phyloP scores from a whole-genome alignment of 2,113 vertebrate species.

The Anarrhichthys ocellatus region DNA sequence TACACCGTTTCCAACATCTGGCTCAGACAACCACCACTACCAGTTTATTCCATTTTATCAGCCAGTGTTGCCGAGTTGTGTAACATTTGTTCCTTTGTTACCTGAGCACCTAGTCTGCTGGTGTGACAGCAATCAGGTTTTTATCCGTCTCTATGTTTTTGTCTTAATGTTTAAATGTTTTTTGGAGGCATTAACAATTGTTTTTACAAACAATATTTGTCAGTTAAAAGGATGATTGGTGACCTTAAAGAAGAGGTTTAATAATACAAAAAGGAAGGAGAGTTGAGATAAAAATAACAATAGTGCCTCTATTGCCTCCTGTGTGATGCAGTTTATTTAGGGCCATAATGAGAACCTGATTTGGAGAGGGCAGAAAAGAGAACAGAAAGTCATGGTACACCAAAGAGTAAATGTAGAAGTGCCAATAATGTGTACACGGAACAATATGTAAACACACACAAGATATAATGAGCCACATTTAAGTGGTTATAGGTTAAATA shows the following conservation, averaged over 20 bases:
- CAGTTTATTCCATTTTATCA: background rate
- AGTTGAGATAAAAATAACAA: background rate
- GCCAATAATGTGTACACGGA: background rate
- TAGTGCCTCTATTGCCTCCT: background rate
- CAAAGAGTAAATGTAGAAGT: background rate
- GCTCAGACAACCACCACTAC: background rate
- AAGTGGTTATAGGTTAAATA: background rate
- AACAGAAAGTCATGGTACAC: background rate
- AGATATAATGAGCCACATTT: background rate
- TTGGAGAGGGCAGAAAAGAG: background rate
- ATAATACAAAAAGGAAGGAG: background rate
- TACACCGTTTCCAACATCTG: background rate
- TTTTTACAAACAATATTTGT: background rate
- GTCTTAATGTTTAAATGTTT: background rate
- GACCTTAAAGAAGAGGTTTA: background rate
- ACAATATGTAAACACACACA: background rate
- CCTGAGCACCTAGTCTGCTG: background rate
- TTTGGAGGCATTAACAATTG: background rate
- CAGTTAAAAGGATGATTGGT: background rate
- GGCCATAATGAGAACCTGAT: background rate
- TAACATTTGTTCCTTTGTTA: background rate
- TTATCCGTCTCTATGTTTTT: background rate
- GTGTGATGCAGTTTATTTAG: background rate
- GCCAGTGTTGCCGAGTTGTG: background rate
- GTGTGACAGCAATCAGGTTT: background rate